A percentile compares a stretch with the other conserved stretches of the same genome.
Evolutionary conservation across 1,140 invertebrate genomes (phyloP).

Genomic region (Saccostrea glomerata): DNA sequence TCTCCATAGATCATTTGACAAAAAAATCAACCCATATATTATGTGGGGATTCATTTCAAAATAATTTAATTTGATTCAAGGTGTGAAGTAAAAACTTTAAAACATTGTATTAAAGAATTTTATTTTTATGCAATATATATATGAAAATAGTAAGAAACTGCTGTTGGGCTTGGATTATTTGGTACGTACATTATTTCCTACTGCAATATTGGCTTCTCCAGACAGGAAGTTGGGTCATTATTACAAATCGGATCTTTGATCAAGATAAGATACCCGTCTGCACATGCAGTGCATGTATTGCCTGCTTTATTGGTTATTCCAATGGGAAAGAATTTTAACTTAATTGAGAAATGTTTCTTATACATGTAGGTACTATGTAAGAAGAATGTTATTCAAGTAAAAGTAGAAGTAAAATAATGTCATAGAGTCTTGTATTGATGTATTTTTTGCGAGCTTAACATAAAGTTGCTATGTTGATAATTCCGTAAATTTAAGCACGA

Average conservation of each 20-base stretch:
- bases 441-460: not conserved
- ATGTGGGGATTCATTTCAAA: conserved; percentile 10
- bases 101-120: not conserved
- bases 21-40: conserved; percentile 5
- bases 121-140: conserved; percentile 15
- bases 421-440: not conserved
- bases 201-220: conserved; percentile 25
- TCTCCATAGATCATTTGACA: not conserved
- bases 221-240: conserved; percentile 24
- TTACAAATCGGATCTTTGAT: conserved; percentile 11
- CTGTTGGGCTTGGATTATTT: not conserved
- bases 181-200: not conserved
- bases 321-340: not conserved
- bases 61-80: conserved; percentile 18
- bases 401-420: no score
- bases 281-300: not conserved
- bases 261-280: conserved; percentile 1
- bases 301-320: not conserved
- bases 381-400: no score
- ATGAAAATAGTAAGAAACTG: not conserved
- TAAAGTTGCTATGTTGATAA: no score
- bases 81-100: not conserved
- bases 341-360: not conserved
- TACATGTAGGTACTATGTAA: not conserved
- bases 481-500: no score